Evolutionary conservation across 2,113 vertebrate genomes (phyloP), one percentile per base, ranked within the genome.

Genomic region (Caretta caretta): DNA sequence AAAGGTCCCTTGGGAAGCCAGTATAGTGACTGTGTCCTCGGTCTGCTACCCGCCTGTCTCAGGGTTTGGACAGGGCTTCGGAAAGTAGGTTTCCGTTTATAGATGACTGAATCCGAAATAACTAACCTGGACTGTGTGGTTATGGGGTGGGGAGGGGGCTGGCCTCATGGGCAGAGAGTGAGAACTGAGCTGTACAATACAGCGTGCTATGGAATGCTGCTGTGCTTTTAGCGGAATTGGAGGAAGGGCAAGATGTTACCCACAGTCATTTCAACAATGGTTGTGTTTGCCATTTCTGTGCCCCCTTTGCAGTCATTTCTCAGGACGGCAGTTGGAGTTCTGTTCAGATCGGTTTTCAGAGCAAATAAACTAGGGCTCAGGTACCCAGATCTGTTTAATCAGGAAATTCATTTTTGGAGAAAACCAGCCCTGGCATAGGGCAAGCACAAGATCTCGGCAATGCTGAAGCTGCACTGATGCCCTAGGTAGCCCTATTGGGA

Each of bases 401-500:
- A 50, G 20, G 20, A 48, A 19, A 93, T 78, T 42, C 65, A 51
- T 4, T 1, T 50, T 46, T 4, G 4, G 84, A 85, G 92, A 42
- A 56, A 56, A 56, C 22, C 22, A 56, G 22, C 8, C 8, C 51
- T 53, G 51, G 6, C 51, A 53, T 20, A 82, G 57, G 93, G 88
- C 94, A 86, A 87, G 75, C 83, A 3, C 14, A 38, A 22, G 69
- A 9, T 10, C 69, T 42, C 5, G 8, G 38, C n/a, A 0, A 80
- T 83, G 38, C 79, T 88, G 56, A 86, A 46, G 90, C 85, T 48
- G 82, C 91, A 83, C 82, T 93, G 88, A 62, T 90, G 93, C 62
- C 76, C 48, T 76, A 27, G 16, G 19, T 16, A 72, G n/a, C n/a
- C 65, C n/a, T 31, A 29, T 13, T 29, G 59, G 59, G 59, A 62